Evolutionary conservation across 2,888 invertebrate genomes (phyloP).

Genomic region (Ischnura elegans): DNA sequence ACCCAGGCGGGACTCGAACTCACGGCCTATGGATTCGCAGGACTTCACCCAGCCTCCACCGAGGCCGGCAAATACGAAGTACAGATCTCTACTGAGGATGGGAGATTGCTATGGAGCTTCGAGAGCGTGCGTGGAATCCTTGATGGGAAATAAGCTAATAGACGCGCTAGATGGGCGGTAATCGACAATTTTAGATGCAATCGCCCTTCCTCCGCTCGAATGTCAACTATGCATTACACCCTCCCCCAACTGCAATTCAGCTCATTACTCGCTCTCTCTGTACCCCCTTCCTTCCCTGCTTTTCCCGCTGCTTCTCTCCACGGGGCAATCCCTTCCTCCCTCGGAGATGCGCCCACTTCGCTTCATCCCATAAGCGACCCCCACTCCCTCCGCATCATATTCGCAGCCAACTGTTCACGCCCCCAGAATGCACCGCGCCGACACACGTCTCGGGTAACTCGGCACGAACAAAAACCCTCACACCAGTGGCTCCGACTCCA

Average conservation of each 20-base stretch:
- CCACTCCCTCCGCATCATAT: too few species aligned
- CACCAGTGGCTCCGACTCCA: too few species aligned
- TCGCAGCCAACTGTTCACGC: background rate
- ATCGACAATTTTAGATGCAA: background rate
- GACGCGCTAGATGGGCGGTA: background rate
- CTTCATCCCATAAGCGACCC: background rate
- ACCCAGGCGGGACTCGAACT: too few species aligned
- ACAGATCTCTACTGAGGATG: too few species aligned
- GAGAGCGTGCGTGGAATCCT: background rate
- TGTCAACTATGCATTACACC: background rate
- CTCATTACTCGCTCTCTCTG: background rate
- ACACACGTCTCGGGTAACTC: too few species aligned
- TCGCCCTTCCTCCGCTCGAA: background rate
- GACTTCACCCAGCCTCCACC: too few species aligned
- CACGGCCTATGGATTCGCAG: too few species aligned
- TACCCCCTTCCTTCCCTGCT: background rate
- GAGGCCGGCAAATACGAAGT: too few species aligned
- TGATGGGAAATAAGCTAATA: background rate
- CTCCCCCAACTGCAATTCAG: background rate
- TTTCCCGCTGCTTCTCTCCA: background rate
- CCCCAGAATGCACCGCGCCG: too few species aligned
- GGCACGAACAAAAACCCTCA: too few species aligned
- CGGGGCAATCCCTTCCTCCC: background rate
- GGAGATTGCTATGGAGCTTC: too few species aligned
- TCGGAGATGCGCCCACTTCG: background rate